Evolutionary conservation across 2,797 vertebrate genomes (phyloP).

Genomic region (Gymnoscopelus braueri): DNA sequence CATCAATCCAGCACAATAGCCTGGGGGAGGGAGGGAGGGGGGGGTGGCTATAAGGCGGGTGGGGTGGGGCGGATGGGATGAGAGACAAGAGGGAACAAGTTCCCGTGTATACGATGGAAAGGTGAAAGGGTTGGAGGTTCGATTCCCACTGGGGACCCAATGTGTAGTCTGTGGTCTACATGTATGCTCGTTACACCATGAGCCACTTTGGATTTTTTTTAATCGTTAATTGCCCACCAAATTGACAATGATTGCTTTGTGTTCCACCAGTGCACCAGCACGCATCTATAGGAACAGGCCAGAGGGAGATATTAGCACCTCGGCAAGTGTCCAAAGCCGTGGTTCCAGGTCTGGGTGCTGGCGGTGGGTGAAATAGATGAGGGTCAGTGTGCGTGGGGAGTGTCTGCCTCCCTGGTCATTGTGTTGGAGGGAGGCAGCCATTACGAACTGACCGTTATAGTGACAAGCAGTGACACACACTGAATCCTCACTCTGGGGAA

Average conservation of each 20-base stretch:
- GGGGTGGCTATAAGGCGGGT: constrained; percentile 39
- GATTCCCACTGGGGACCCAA: constrained; percentile 14
- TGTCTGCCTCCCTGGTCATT: constrained; percentile 55
- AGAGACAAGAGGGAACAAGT: not conserved
- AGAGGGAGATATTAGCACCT: not conserved
- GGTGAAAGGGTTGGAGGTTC: constrained; percentile 36
- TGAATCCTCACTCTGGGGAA: constrained; percentile 61
- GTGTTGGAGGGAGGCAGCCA: constrained; percentile 64
- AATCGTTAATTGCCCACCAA: too few species aligned
- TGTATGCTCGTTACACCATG: too few species aligned
- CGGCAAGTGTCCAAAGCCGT: not conserved
- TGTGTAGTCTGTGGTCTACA: too few species aligned
- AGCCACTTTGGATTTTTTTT: too few species aligned
- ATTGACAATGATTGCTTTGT: too few species aligned
- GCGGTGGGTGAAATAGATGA: constrained; percentile 58
- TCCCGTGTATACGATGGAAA: too few species aligned
- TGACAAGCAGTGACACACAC: constrained; percentile 69
- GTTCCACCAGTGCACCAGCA: too few species aligned
- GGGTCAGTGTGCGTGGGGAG: constrained; percentile 40
- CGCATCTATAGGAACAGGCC: too few species aligned
- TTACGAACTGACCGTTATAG: constrained; percentile 73
- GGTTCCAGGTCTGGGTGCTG: not conserved
- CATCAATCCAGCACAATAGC: constrained; percentile 66
- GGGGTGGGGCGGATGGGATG: constrained; percentile 42
- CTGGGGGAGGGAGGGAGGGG: constrained; percentile 56